phyloP scores from a whole-genome alignment of 2,113 vertebrate genomes.

The Manacus vitellinus region DNA sequence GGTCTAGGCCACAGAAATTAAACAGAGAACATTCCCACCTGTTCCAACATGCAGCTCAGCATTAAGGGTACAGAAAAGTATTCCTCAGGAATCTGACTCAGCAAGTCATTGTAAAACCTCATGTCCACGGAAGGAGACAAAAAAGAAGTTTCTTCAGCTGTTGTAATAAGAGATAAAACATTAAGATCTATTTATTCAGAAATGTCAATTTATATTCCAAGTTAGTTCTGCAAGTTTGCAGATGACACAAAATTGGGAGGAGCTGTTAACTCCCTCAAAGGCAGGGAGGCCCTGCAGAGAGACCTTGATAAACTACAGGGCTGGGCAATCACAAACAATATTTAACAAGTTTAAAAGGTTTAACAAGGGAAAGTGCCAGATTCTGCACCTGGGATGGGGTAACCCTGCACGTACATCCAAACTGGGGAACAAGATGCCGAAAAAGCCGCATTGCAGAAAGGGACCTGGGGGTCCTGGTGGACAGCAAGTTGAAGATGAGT shows the following conservation, averaged over 20 bases:
- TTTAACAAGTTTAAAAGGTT: not conserved
- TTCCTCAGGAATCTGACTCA: slow-evolving; percentile 82
- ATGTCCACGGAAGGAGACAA: slow-evolving; percentile 76
- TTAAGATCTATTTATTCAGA: not conserved
- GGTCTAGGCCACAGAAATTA: not conserved
- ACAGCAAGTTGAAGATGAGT: not conserved
- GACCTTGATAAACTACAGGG: not conserved
- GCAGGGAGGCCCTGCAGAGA: not conserved
- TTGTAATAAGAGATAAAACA: not conserved
- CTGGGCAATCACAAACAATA: not conserved
- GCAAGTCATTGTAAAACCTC: slow-evolving; percentile 83
- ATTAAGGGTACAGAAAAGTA: slow-evolving; percentile 84
- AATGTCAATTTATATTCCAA: not conserved
- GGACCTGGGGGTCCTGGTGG: no score
- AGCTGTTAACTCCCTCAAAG: not conserved
- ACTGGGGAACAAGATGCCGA: not conserved
- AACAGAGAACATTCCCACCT: slow-evolving; percentile 75
- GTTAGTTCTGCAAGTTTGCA: not conserved
- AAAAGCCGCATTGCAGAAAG: not conserved
- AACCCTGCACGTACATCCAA: not conserved
- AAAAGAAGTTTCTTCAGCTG: not conserved
- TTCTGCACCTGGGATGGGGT: not conserved
- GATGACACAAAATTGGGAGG: not conserved
- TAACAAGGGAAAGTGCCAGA: not conserved
- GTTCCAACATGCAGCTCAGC: slow-evolving; percentile 87